These are phyloP conservation scores for Chelon auratus DNA, from an alignment of 2,797 vertebrate species.

Conservation along the genomic window DNA sequence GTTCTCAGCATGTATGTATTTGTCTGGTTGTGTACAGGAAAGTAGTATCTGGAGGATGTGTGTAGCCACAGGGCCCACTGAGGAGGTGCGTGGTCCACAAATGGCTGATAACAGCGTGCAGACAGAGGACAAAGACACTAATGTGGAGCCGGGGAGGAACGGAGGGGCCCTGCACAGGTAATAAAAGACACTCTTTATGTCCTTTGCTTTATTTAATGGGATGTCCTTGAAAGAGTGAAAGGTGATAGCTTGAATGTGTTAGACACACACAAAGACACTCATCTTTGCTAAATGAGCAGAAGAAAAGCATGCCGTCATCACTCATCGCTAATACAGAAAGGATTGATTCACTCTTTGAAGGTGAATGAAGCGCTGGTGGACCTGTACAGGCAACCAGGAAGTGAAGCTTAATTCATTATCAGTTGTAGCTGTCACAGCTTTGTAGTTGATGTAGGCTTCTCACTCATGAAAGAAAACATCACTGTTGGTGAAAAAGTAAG, in stretches of 20 bases:
- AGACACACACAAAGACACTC: no score
- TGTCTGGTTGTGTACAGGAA: conserved; percentile 74
- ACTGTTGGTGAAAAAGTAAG: background rate
- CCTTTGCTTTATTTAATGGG: background rate
- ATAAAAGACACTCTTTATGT: conserved; percentile 17
- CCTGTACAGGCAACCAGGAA: no score
- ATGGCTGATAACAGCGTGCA: conserved; percentile 72
- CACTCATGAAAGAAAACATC: background rate
- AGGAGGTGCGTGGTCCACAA: conserved; percentile 73
- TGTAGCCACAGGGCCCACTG: conserved; percentile 76
- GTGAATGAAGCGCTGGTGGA: no score
- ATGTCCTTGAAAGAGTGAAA: background rate
- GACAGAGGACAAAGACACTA: conserved; percentile 67
- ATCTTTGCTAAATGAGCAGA: no score
- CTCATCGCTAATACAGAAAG: no score
- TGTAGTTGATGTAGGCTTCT: background rate
- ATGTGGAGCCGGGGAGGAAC: conserved; percentile 55
- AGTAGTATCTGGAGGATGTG: conserved; percentile 90
- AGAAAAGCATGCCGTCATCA: no score
- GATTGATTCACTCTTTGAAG: no score
- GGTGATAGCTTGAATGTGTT: no score
- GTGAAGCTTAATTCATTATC: no score
- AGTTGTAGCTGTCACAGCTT: no score
- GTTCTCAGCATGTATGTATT: background rate
- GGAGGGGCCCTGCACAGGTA: conserved; percentile 81